Evolutionary conservation across 2,797 vertebrate genomes (phyloP), one percentile per base, ranked within the genome.

Genomic region (Cichlasoma orientale): DNA sequence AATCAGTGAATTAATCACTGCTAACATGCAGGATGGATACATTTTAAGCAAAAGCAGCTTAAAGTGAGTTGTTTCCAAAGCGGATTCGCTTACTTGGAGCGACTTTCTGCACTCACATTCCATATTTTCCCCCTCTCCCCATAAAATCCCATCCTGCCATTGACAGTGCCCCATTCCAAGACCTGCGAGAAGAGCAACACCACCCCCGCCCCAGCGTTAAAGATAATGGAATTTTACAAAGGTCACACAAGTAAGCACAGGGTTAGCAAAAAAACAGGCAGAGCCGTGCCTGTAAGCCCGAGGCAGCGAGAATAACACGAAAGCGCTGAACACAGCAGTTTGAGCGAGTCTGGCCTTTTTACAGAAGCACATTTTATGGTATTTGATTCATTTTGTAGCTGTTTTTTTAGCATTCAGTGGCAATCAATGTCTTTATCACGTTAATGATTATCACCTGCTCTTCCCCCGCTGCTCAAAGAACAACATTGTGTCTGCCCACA

Each of bases 161-260:
- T 88, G 57, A 84, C 21, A 74, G 77, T 4, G 56, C 50, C 36
- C 75, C 55, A 36, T 33, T 56, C 50, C 16, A 21, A 56, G 47
- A 61, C 80, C 68, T 73, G 69, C 27, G 75, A 69, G 72, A 84
- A 55, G 61, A 33, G 54, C 47, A 77, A 53, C 78, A 59, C 78
- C 29, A 59, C 80, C 79, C 73, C 82, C 78, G 75, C n/a, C 47
- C 59, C 16, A 58, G 47, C 19, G 58, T 68, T 72, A 36, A 38
- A 77, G 77, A 78, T 79, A 82, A 50, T 83, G 85, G 80, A 85
- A 87, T 77, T 87, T 87, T 29, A 82, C 83, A 89, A 86, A 78
- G 86, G 83, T 88, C 83, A 90, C 59, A 36, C 23, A 19, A 63
- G 74, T 53, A 18, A 76, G 58, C n/a, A 4, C 12, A 61, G 75